Evolutionary conservation across 92 coral and sea anemone species (phyloP).

Genomic region (Meandrina meandrites): DNA sequence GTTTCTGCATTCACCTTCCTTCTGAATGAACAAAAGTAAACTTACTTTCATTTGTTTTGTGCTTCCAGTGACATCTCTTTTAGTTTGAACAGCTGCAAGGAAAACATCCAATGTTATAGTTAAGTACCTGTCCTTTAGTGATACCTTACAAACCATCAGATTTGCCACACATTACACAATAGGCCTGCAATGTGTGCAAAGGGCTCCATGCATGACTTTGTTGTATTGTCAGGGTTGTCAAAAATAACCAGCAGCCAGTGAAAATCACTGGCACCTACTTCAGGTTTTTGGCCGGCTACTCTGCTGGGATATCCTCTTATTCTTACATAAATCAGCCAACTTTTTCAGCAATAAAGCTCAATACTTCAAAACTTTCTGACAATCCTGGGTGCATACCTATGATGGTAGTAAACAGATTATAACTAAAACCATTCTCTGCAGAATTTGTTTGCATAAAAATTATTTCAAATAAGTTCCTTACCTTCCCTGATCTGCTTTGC

Average conservation of each 20-base stretch:
- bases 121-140: neutral
- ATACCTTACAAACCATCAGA: neutral
- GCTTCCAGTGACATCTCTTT: conserved; percentile 83
- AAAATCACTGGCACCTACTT: no score
- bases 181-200: neutral
- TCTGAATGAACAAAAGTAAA: neutral
- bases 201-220: no score
- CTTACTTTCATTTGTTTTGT: conserved; percentile 94
- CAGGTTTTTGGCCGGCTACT: no score
- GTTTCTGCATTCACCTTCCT: no score
- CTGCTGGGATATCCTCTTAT: no score
- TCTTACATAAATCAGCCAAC: no score
- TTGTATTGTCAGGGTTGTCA: no score
- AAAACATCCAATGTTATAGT: neutral
- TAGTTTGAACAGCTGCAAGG: conserved; percentile 83
- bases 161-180: neutral
- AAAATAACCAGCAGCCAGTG: no score
- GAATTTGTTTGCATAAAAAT: neutral
- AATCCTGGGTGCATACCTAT: no score
- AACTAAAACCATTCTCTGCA: neutral
- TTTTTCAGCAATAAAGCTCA: no score
- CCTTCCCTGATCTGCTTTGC: conserved; percentile 98
- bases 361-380: no score
- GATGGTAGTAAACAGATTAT: neutral
- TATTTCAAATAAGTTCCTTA: conserved; percentile 10